These are phyloP conservation scores for Syrista parreyssii DNA, from an alignment of 2,888 invertebrate species.

Conservation along the genomic window DNA sequence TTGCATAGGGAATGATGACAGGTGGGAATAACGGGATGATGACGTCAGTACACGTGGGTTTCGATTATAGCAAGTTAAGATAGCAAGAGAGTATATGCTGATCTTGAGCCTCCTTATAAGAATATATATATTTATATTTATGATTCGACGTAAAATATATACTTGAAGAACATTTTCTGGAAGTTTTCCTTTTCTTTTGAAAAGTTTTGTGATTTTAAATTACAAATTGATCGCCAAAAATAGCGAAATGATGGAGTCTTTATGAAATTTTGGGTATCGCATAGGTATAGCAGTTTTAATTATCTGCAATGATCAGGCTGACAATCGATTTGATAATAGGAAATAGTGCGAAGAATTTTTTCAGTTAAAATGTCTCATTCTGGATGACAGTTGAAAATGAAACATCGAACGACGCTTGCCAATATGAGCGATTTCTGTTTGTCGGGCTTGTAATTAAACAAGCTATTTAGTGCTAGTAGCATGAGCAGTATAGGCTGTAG, in stretches of 20 bases:
- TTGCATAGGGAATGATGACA: slow-evolving; percentile 38
- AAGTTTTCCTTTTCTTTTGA: neutral
- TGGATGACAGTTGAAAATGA: neutral
- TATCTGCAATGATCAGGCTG: neutral
- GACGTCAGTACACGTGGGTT: slow-evolving; percentile 58
- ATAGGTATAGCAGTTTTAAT: neutral
- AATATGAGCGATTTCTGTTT: neutral
- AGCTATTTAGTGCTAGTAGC: neutral
- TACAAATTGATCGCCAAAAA: neutral
- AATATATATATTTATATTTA: neutral
- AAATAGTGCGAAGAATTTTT: neutral
- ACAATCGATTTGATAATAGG: neutral
- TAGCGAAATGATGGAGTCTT: neutral
- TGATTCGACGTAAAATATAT: neutral
- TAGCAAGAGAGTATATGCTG: neutral
- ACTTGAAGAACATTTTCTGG: neutral
- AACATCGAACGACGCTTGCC: neutral
- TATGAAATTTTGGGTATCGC: neutral
- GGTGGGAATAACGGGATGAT: slow-evolving; percentile 52
- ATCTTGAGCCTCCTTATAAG: neutral
- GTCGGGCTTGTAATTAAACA: neutral
- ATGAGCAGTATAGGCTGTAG: neutral
- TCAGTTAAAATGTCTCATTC: neutral
- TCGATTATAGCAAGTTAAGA: slow-evolving; percentile 49
- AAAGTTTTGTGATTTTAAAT: neutral